These are phyloP conservation scores for Ophioninae sp. DNA, from an alignment of 2,888 invertebrate species.

Conservation along the genomic window DNA sequence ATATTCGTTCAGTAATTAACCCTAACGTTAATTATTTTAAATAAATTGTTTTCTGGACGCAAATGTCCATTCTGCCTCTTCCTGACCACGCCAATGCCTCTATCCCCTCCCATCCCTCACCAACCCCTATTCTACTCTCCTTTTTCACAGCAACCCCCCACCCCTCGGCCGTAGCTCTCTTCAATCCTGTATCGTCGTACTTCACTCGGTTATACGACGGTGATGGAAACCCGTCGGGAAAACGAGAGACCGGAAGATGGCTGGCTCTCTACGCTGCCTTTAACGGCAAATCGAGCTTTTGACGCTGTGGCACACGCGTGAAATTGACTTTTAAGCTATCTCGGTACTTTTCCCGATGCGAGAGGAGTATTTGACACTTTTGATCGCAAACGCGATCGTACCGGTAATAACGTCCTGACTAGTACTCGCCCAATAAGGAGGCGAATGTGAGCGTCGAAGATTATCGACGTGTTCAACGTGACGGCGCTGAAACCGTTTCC, in stretches of 20 bases:
- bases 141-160: not conserved
- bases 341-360: constrained; percentile 34
- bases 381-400: constrained; percentile 25
- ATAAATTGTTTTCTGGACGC: no score
- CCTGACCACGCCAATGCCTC: not conserved
- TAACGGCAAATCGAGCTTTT: constrained; percentile 58
- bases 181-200: constrained; percentile 2
- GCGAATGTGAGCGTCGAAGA: not conserved
- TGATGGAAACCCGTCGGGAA: constrained; percentile 30
- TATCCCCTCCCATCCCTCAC: not conserved
- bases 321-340: constrained; percentile 62
- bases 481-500: not conserved
- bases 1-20: no score
- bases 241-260: constrained; percentile 13
- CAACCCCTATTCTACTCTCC: not conserved
- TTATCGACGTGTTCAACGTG: constrained; percentile 29
- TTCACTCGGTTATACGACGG: not conserved
- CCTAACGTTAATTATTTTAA: no score
- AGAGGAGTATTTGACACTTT: constrained; percentile 58
- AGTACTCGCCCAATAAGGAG: not conserved
- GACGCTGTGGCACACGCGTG: constrained; percentile 37
- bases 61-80: no score
- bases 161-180: not conserved
- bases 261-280: constrained; percentile 1
- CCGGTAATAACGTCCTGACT: not conserved